Evolutionary conservation across 2,888 invertebrate genomes (phyloP), one percentile per base, ranked within the genome.

Genomic region (Xestia rhomboidea): DNA sequence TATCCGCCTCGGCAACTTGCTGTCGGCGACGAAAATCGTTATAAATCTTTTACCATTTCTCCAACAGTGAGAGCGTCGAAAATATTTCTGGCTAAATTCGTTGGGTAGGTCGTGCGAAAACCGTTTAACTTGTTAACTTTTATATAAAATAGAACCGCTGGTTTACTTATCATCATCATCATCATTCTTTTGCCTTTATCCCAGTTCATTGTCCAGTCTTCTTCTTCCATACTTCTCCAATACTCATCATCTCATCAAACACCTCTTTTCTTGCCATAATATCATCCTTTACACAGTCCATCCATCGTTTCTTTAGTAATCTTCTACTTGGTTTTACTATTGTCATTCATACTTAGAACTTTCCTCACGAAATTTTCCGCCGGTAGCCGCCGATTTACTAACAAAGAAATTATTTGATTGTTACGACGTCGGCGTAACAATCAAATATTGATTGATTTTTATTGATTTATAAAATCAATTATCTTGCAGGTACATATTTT

Each of bases 31-130:
- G 90, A 89, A 92, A 93, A 92, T 92, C 91, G 91, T 92, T 92
- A 93, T 93, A 93, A 93, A 93, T 93, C 92, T 92, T 92, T 91
- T 84, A 85, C 90, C 91, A 91, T 93, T 92, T 91, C 91, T 89
- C 90, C 89, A 87, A 88, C 86, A 87, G 86, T 88, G 88, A 76
- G 86, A 87, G 87, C 88, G 88, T 77, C 73, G 88, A 86, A 90
- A 92, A 92, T 91, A 90, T 91, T 93, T 89, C 85, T 87, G 84
- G 84, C 82, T 82, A 87, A 91, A 89, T 89, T 90, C 71, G 81
- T 75, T 72, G 86, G 82, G 87, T 82, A 84, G 82, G 82, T 90
- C 79, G 83, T 81, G 85, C 85, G 87, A 89, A 89, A 89, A 89
- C 82, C 85, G 85, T 91, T 92, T 89, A 88, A 89, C 87, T 87